Conservation (phyloP, 1,140 invertebrate species). For the Cotesia typhae region DNA sequence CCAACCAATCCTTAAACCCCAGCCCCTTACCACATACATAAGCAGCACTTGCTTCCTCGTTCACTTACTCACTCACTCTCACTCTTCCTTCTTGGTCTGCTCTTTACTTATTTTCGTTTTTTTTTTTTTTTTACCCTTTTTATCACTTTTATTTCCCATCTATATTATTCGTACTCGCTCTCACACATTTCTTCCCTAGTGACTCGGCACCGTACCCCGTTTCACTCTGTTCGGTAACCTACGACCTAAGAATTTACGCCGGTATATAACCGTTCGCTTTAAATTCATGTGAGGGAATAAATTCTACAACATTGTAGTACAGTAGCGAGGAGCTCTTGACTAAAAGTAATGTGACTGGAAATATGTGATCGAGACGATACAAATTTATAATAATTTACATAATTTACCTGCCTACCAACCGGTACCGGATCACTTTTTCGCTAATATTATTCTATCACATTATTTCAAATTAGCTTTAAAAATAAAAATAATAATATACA, state of each 20-base stretch:
- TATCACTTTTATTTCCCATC: too few relatives aligned
- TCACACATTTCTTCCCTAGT: too few relatives aligned
- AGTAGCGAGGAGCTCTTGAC: background rate
- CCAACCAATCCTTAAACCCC: background rate
- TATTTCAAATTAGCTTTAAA: too few relatives aligned
- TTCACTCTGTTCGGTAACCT: constrained; percentile 42
- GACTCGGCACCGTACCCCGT: background rate
- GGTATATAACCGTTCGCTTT: constrained; percentile 40
- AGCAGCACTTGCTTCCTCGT: constrained; percentile 6
- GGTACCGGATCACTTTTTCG: too few relatives aligned
- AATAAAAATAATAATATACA: too few relatives aligned
- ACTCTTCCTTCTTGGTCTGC: background rate
- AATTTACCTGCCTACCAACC: background rate
- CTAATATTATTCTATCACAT: too few relatives aligned
- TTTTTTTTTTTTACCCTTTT: constrained; percentile 13
- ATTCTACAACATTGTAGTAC: constrained; percentile 47
- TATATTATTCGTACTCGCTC: too few relatives aligned
- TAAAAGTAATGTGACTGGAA: constrained; percentile 5
- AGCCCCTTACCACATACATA: constrained; percentile 1
- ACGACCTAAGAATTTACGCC: constrained; percentile 51
- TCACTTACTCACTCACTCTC: constrained; percentile 19
- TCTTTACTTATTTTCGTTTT: background rate
- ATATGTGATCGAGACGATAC: constrained; percentile 18
- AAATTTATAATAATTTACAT: constrained; percentile 7
- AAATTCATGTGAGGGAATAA: constrained; percentile 60